Evolutionary conservation across 2,888 invertebrate species (phyloP).

Genomic region (Troglohyphantes excavatus): DNA sequence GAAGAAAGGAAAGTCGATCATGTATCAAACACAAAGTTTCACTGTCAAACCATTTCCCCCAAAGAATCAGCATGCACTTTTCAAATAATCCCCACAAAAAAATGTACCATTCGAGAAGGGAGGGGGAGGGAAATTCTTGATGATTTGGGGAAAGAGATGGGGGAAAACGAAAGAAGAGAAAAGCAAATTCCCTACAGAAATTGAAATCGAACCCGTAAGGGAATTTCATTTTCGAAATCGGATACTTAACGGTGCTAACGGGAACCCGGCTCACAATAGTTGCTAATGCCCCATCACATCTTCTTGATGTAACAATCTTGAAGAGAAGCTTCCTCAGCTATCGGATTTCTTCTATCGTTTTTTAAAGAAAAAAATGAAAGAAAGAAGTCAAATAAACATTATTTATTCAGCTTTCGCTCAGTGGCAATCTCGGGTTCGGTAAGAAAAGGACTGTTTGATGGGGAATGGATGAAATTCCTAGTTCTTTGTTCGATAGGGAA

Average conservation of each 20-base stretch:
- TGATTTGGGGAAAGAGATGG: constrained; percentile 8
- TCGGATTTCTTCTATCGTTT: constrained; percentile 27
- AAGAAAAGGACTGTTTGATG: constrained; percentile 32
- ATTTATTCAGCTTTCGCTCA: constrained; percentile 66
- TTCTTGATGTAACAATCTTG: constrained; percentile 56
- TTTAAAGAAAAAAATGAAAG: constrained; percentile 4
- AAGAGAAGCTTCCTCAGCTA: background rate
- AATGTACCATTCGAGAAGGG: constrained; percentile 25
- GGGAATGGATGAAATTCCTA: constrained; percentile 9
- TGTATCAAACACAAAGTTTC: no score
- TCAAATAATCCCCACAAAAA: background rate
- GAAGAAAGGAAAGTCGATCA: no score
- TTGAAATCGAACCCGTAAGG: constrained; percentile 68
- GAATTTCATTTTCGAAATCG: constrained; percentile 72
- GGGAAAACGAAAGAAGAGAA: constrained; percentile 9
- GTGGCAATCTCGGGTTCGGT: constrained; percentile 36
- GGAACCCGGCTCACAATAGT: constrained; percentile 50
- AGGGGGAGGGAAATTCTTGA: constrained; percentile 17
- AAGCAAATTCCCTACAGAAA: constrained; percentile 61
- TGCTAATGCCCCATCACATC: constrained; percentile 70
- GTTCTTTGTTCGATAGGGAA: no score
- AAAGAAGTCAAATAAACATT: constrained; percentile 72
- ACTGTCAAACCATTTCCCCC: no score
- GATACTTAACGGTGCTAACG: constrained; percentile 71
- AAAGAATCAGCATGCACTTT: no score